Evolutionary conservation across 2,113 vertebrate genomes (phyloP).

Genomic region (Odobenus rosmarus): DNA sequence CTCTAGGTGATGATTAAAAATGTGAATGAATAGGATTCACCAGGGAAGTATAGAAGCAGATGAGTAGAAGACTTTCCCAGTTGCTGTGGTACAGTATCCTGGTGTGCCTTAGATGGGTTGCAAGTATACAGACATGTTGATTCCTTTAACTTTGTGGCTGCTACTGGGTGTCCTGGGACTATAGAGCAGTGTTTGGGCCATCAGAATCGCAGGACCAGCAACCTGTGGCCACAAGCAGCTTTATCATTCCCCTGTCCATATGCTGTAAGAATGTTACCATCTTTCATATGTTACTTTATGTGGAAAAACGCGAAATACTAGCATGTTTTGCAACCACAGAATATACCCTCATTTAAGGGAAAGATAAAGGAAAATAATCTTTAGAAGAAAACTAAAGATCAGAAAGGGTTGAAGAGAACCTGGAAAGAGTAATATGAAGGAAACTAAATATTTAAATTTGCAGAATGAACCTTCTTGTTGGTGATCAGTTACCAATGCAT

Average conservation of each 20-base stretch:
- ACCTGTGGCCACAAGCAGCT: background rate
- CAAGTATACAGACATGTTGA: background rate
- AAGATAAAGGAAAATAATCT: background rate
- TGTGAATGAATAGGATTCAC: accelerated
- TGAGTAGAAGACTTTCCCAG: background rate
- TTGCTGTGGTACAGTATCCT: accelerated
- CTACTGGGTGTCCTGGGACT: background rate
- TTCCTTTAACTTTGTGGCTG: background rate
- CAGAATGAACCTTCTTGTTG: background rate
- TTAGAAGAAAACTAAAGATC: background rate
- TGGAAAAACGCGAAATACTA: background rate
- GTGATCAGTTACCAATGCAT: background rate
- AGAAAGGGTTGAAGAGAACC: background rate
- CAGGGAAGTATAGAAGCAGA: accelerated
- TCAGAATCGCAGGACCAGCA: background rate
- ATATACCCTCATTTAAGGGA: background rate
- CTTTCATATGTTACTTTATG: background rate
- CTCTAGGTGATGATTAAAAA: background rate
- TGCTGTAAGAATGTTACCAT: background rate
- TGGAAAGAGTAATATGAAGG: background rate
- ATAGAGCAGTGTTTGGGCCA: background rate
- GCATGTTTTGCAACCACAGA: background rate
- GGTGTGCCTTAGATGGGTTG: background rate
- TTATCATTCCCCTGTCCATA: background rate
- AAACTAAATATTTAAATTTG: background rate